These are phyloP conservation scores for Syrphus vitripennis DNA, from an alignment of 2,888 invertebrate genomes.

Conservation along the genomic window DNA sequence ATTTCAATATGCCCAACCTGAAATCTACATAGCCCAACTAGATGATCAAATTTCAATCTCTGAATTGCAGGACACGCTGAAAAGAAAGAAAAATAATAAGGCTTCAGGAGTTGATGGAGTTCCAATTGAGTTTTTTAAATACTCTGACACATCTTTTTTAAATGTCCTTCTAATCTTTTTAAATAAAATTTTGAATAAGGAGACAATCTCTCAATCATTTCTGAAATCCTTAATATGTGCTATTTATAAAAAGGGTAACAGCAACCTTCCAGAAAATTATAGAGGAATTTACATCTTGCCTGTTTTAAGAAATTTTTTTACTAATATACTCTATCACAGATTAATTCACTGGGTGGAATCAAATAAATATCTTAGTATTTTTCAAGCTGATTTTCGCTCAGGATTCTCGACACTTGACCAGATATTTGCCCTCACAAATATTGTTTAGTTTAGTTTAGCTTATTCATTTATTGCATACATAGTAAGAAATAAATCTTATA, in stretches of 20 bases:
- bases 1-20: background rate
- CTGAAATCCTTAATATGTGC: background rate
- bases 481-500: too few relatives aligned
- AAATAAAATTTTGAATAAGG: background rate
- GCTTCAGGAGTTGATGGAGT: background rate
- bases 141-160: background rate
- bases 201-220: background rate
- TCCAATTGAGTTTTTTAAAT: background rate
- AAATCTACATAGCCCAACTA: background rate
- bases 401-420: too few relatives aligned
- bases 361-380: background rate
- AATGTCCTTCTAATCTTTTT: background rate
- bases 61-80: background rate
- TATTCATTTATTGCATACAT: too few relatives aligned
- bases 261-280: background rate
- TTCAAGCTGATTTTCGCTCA: too few relatives aligned
- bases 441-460: too few relatives aligned
- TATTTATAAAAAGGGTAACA: background rate
- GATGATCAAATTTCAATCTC: background rate
- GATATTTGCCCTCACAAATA: too few relatives aligned
- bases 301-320: background rate
- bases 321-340: background rate
- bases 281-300: background rate
- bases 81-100: background rate
- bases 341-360: background rate